These are phyloP conservation scores for Drosophila suboccidentalis DNA, from an alignment of 2,888 invertebrate genomes.

Conservation along the genomic window DNA sequence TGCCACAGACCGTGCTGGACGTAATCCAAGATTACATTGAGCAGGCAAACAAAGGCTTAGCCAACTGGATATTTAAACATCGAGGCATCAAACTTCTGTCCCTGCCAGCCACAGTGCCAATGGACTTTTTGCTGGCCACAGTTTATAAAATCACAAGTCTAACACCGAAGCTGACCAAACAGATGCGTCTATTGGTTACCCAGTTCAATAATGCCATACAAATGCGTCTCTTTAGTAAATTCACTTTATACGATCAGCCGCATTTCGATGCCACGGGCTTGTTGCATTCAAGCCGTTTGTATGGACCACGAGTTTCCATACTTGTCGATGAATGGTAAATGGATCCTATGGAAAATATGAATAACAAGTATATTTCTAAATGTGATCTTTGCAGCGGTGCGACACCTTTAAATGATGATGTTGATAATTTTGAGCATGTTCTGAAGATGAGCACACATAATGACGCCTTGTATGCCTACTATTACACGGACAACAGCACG, in stretches of 20 bases:
- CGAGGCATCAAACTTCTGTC: slow-evolving; percentile 93
- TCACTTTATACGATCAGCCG: slow-evolving; percentile 84
- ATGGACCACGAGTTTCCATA: slow-evolving; percentile 84
- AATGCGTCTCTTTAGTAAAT: slow-evolving; percentile 81
- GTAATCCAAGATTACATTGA: slow-evolving; percentile 97
- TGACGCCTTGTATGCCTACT: slow-evolving; percentile 95
- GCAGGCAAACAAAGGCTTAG: slow-evolving; percentile 94
- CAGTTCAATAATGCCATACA: slow-evolving; percentile 86
- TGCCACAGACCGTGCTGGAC: slow-evolving; percentile 95
- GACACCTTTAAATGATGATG: slow-evolving; percentile 84
- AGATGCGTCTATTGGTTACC: slow-evolving; percentile 87
- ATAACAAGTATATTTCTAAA: background rate
- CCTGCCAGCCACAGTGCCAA: slow-evolving; percentile 94
- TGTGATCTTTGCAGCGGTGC: slow-evolving; percentile 73
- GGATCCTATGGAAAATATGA: background rate
- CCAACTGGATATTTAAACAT: slow-evolving; percentile 96
- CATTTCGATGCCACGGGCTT: slow-evolving; percentile 85
- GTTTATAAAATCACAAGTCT: slow-evolving; percentile 86
- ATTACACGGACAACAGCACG: slow-evolving; percentile 93
- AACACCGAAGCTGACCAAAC: slow-evolving; percentile 84
- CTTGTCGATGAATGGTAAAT: slow-evolving; percentile 83
- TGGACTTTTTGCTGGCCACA: slow-evolving; percentile 94
- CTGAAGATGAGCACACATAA: slow-evolving; percentile 93
- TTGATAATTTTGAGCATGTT: slow-evolving; percentile 90
- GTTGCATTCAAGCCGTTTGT: slow-evolving; percentile 82